Base-by-base conservation (phyloP, 2,888 invertebrate genomes). In the Vesta saturnalis region DNA sequence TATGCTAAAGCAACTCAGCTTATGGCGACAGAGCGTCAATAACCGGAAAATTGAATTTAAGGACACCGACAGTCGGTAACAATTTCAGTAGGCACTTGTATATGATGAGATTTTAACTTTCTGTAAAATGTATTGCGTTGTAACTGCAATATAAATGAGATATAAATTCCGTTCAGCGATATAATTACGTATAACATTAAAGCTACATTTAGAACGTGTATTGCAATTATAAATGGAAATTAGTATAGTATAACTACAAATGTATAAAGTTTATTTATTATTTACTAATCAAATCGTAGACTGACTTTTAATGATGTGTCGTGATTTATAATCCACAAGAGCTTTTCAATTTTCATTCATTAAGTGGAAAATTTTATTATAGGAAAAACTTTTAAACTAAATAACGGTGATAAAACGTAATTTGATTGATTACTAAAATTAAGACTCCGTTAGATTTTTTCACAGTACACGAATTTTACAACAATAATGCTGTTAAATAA, bases 31-130 rank as follows among this genome's bases (percentile, higher is more conserved):
- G 75, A 78, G 75, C 81, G 77, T 80, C 83, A 84, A 84, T 83
- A 83, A 82, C 81, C 83, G 83, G 82, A 84, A 84, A 84, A 84
- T 84, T 84, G 83, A 84, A 84, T 83, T 80, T 78, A 78, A 77
- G 77, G 75, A 79, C 77, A 70, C 72, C 65, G 59, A 52, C 65
- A 68, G 59, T 56, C 70, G 46, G 54, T 56, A 46, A 60, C 60
- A 55, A 65, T 60, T 65, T 60, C 59, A 60, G 14, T 43, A 22
- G 35, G 16, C 19, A 19, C n/a, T n/a, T n/a, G 43, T 52, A 19
- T 49, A 60, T 46, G 60, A 60, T 55, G 58, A 39, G 65, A 39
- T 60, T 60, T 55, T 64, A 59, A 63, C 56, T 46, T 46, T 21
- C 57, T 62, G 22, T 46, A 14, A 43, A 46, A 19, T 60, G 18